A percentile compares a stretch with the other conserved stretches of the same genome.
These are phyloP conservation scores for Burhinus bistriatus DNA, from an alignment of 2,113 vertebrate genomes.

Conservation along the genomic window DNA sequence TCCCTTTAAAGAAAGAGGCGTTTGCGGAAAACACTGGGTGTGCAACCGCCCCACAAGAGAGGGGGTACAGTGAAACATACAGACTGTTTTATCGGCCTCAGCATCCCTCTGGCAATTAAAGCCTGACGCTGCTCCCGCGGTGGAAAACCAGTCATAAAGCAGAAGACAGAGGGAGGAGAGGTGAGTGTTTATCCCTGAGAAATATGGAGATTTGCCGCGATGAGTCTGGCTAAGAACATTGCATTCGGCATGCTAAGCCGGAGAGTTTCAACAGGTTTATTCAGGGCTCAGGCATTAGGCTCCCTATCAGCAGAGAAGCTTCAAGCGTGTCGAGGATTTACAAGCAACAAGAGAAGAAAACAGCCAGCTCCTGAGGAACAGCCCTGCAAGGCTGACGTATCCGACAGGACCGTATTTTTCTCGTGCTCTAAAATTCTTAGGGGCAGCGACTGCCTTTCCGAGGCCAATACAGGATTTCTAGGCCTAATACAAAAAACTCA, in stretches of 20 bases:
- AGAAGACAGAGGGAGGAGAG: not conserved
- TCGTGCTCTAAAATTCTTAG: not conserved
- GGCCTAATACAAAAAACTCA: not conserved
- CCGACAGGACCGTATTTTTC: not conserved
- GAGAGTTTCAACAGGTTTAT: not conserved
- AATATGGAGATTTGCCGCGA: constrained; percentile 27
- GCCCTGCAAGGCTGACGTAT: not conserved
- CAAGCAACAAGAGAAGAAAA: not conserved
- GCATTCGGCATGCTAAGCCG: not conserved
- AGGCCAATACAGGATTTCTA: not conserved
- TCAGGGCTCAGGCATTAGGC: constrained; percentile 14
- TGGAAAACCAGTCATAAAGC: not conserved
- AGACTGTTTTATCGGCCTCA: not conserved
- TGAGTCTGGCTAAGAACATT: constrained; percentile 42
- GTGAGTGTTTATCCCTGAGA: constrained; percentile 27
- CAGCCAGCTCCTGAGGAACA: not conserved
- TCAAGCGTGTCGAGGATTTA: not conserved
- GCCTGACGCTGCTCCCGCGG: rapidly evolving
- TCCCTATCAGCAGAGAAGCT: constrained; percentile 14
- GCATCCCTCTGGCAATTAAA: not conserved
- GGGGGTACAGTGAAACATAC: rapidly evolving
- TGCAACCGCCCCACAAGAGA: not conserved
- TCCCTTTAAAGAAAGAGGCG: not conserved
- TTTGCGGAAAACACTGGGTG: rapidly evolving
- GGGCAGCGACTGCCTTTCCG: not conserved